Conservation (phyloP, 2,113 vertebrate species). For the Notarius quadriscutis region DNA sequence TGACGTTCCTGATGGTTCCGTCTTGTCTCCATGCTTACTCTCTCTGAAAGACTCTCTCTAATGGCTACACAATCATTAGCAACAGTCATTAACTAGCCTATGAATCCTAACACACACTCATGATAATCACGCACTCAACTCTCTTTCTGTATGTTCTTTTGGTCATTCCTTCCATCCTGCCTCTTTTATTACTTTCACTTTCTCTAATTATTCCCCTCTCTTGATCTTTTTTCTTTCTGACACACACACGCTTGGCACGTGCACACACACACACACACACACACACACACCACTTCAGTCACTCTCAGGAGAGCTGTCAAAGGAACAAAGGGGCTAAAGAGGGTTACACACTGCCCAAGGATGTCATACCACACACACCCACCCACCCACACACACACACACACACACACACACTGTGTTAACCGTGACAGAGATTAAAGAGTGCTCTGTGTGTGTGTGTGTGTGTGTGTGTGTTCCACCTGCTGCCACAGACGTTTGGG, state of each 20-base stretch:
- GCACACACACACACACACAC: slow-evolving; percentile 9
- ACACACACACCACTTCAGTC: slow-evolving; percentile 33
- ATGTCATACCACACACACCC: slow-evolving; percentile 17
- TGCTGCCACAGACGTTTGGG: slow-evolving; percentile 72
- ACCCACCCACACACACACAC: slow-evolving; percentile 32
- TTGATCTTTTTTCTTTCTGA: neutral
- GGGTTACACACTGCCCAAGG: slow-evolving; percentile 35
- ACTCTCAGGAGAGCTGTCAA: slow-evolving; percentile 46
- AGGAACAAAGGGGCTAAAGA: slow-evolving; percentile 35
- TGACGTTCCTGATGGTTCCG: neutral
- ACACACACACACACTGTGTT: slow-evolving; percentile 53
- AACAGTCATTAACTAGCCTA: neutral
- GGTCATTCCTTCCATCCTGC: neutral
- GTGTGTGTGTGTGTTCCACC: slow-evolving; percentile 73
- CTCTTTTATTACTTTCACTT: neutral
- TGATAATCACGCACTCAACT: neutral
- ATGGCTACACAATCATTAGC: neutral
- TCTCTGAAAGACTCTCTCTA: neutral
- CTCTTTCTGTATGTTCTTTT: neutral
- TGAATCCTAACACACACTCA: neutral
- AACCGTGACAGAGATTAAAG: slow-evolving; percentile 29
- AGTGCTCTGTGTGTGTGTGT: slow-evolving; percentile 40
- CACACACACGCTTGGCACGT: slow-evolving; percentile 38
- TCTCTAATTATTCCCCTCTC: neutral
- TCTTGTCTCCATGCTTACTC: neutral